Conservation (phyloP, 2,888 invertebrate species). For the Penaeus monodon region DNA sequence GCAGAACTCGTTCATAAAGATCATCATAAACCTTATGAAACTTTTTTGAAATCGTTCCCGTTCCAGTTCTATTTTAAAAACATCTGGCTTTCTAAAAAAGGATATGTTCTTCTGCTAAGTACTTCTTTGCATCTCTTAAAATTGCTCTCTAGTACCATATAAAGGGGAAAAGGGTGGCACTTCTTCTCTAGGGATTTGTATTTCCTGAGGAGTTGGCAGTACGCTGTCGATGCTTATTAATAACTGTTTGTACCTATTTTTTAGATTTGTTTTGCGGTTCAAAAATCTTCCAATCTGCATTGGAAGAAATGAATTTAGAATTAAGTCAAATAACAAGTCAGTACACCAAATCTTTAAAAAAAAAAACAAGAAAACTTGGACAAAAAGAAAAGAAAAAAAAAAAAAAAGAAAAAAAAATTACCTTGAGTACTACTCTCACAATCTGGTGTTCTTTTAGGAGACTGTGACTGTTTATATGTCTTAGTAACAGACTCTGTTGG, state of each 20-base stretch:
- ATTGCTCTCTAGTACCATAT: conserved; percentile 49
- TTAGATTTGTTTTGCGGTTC: not conserved
- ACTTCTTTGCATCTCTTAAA: conserved; percentile 39
- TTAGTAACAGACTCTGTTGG: too few species aligned
- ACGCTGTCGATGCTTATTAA: conserved; percentile 44
- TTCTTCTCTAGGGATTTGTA: conserved; percentile 35
- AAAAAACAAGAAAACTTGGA: too few species aligned
- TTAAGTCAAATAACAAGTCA: too few species aligned
- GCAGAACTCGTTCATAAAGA: conserved; percentile 40
- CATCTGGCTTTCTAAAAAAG: conserved; percentile 54
- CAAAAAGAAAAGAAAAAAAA: too few species aligned
- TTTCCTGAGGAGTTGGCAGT: conserved; percentile 36
- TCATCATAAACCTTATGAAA: conserved; percentile 44
- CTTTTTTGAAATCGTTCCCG: conserved; percentile 40
- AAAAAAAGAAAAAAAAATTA: too few species aligned
- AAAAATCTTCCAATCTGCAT: too few species aligned
- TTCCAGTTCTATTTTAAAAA: conserved; percentile 43
- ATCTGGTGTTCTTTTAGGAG: too few species aligned
- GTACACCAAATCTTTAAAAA: too few species aligned
- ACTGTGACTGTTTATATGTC: too few species aligned
- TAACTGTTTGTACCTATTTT: conserved; percentile 16
- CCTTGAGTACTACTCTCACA: too few species aligned
- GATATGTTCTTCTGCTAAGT: conserved; percentile 35
- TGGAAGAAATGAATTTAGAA: too few species aligned
- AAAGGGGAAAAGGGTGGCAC: conserved; percentile 1